phyloP scores from a whole-genome alignment of 2,113 vertebrate species.

The Eidolon helvum region DNA sequence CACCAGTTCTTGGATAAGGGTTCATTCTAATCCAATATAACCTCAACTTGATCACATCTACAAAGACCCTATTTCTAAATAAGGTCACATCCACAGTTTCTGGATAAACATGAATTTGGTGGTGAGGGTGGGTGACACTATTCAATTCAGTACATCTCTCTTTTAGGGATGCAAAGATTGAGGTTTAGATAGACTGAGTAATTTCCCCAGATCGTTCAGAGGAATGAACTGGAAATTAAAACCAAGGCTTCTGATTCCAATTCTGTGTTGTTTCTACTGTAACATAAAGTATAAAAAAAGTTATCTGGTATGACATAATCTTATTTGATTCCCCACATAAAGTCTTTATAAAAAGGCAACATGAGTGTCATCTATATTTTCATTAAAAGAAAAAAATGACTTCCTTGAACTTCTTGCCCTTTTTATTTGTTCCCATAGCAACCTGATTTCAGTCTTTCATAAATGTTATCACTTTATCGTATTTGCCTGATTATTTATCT shows the following conservation, averaged over 20 bases:
- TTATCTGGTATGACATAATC: not conserved
- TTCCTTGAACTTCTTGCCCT: conserved; percentile 16
- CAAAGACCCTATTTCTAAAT: not conserved
- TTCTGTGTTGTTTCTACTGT: not conserved
- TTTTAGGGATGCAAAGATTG: not conserved
- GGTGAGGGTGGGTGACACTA: no score
- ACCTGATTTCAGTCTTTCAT: not conserved
- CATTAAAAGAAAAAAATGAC: not conserved
- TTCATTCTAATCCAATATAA: not conserved
- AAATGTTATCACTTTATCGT: not conserved
- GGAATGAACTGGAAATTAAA: not conserved
- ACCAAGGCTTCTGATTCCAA: not conserved
- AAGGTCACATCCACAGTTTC: not conserved
- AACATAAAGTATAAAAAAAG: not conserved
- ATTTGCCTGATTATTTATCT: conserved; percentile 7
- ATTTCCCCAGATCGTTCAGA: not conserved
- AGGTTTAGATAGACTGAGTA: not conserved
- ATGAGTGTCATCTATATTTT: not conserved
- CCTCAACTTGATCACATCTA: not conserved
- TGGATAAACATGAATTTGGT: not conserved
- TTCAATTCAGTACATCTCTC: not conserved
- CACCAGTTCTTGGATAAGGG: not conserved
- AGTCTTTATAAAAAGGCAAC: not conserved
- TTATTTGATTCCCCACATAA: not conserved
- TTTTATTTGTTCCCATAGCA: conserved; percentile 42